Base-by-base conservation (phyloP, 2,797 vertebrate genomes). In the Neoniphon sammara region DNA sequence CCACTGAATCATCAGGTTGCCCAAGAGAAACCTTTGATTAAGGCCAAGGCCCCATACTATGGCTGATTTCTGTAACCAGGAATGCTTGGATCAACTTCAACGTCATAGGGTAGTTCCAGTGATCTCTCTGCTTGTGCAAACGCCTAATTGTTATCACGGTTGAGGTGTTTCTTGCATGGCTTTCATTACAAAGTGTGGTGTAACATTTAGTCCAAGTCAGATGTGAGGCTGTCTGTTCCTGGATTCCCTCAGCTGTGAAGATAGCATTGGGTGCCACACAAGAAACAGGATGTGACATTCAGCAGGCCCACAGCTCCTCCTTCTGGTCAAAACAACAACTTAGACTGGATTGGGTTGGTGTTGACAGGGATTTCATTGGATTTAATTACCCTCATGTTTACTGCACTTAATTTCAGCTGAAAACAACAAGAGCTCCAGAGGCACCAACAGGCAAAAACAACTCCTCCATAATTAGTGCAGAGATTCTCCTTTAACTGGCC, bases 271-370 rank as follows among this genome's bases (percentile, higher is more conserved):
- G 70, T 47, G 49, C 68, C 54, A n/a, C n/a, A 17, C 30, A 34
- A 52, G 15, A 14, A 61, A 36, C 36, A 25, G 55, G 10, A 31
- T 1, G 27, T n/a, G 52, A 46, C 23, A 30, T 49, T 61, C 44
- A 70, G 46, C 25, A 63, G 71, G 54, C 30, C 54, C 30, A 71
- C 49, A 85, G 73, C 76, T 55, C 83, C 73, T 73, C 80, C 79
- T 63, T 44, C 73, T 79, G 83, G 76, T 50, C 17, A 53, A 54
- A 10, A 54, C 34, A 27, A 58, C 14, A 70, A 58, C 47, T 46
- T 30, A 42, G 57, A 17, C 55, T 57, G 52, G 61, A 56, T 47
- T 39, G 49, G 49, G 42, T 23, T 15, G 42, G 12, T 31, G 50
- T 20, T 55, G 59, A 49, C 30, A 57, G 17, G 21, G 53, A n/a